These are phyloP conservation scores for Liparis tanakae DNA, from an alignment of 2,797 vertebrate genomes.

Conservation along the genomic window DNA sequence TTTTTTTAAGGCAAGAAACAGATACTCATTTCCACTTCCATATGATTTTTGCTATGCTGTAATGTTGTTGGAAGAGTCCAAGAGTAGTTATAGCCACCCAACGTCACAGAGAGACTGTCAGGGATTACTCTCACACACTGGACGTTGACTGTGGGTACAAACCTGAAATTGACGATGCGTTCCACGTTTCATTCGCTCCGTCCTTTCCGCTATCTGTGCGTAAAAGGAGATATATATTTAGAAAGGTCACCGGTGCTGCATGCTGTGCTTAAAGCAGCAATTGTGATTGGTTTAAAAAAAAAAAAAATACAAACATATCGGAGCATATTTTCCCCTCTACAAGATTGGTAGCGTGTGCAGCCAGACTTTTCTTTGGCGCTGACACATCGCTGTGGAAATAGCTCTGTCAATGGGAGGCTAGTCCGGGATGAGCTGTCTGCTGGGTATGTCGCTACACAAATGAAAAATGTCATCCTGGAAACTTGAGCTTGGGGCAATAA, in stretches of 20 bases:
- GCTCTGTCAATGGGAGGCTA: background rate
- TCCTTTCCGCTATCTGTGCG: background rate
- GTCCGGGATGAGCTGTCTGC: constrained; percentile 11
- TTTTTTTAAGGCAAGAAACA: background rate
- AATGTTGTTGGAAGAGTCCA: too few relatives aligned
- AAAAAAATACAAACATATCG: background rate
- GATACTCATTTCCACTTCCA: background rate
- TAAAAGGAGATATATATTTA: background rate
- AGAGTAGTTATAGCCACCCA: too few relatives aligned
- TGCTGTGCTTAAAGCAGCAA: background rate
- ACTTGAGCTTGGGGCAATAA: constrained; percentile 1
- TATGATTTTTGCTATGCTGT: background rate
- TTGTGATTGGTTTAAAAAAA: constrained; percentile 1
- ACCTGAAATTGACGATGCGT: background rate
- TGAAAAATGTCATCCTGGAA: constrained; percentile 25
- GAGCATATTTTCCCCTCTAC: background rate
- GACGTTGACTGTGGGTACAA: background rate
- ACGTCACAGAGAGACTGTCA: background rate
- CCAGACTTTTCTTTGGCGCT: background rate
- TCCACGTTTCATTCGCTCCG: background rate
- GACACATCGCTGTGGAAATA: background rate
- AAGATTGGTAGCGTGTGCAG: background rate
- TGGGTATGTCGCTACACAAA: constrained; percentile 8
- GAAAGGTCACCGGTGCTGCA: background rate
- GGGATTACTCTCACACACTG: background rate